These are phyloP conservation scores for Amniataba percoides DNA, from an alignment of 2,797 vertebrate genomes.

Conservation along the genomic window DNA sequence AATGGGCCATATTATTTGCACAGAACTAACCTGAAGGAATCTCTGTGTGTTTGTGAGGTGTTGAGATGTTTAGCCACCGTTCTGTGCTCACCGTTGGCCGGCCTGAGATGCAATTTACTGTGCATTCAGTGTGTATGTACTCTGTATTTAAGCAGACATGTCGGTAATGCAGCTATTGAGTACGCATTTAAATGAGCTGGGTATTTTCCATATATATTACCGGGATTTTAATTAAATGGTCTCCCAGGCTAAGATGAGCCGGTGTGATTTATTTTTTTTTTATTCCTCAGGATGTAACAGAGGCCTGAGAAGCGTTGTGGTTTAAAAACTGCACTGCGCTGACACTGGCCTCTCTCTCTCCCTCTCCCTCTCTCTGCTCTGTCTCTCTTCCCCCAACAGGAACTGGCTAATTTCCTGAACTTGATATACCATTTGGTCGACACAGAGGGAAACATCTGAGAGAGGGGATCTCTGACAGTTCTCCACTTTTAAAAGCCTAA, in stretches of 20 bases:
- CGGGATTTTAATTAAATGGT: conserved; percentile 33
- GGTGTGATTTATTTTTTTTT: conserved; percentile 47
- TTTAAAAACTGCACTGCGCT: conserved; percentile 55
- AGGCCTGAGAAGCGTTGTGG: conserved; percentile 42
- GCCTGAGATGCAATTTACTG: conserved; percentile 15
- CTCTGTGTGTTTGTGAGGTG: conserved; percentile 51
- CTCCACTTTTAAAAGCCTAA: conserved; percentile 76
- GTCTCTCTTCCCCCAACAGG: conserved; percentile 82
- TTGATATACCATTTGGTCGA: conserved; percentile 81
- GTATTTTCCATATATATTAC: conserved; percentile 4
- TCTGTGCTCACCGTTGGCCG: conserved; percentile 5
- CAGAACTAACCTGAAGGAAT: conserved; percentile 60
- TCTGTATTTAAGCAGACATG: conserved; percentile 9
- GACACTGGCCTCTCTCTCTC: conserved; percentile 63
- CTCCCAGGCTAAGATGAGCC: conserved; percentile 30
- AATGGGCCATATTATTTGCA: conserved; percentile 78
- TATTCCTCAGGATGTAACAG: conserved; percentile 42
- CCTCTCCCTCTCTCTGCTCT: conserved; percentile 72
- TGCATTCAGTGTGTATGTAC: conserved; percentile 2
- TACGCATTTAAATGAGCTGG: conserved; percentile 7
- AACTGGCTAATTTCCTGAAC: conserved; percentile 88
- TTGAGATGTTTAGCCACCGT: conserved; percentile 11
- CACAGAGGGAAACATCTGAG: conserved; percentile 78
- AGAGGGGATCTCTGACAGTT: conserved; percentile 69
- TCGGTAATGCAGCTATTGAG: not conserved